Base-by-base conservation (phyloP, 1,140 invertebrate genomes). In the Bombus pascuorum region DNA sequence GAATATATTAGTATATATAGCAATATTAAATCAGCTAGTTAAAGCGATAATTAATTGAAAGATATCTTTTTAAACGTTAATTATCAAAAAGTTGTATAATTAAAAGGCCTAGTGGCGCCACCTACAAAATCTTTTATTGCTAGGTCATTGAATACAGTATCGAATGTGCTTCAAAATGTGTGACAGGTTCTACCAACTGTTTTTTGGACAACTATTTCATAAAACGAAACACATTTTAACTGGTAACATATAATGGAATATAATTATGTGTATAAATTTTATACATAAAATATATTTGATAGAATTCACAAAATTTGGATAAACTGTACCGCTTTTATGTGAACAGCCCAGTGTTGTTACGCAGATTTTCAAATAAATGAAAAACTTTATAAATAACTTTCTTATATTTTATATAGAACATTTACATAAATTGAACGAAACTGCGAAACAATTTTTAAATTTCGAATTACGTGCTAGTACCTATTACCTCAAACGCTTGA, bases 11-110 rank as follows among this genome's bases (percentile, higher is more conserved):
- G 34, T 34, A 65, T 84, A 62, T 42, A 32, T 53, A 39, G 42
- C 22, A 22, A n/a, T 53, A 22, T 18, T 65, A 65, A 80, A 6
- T 72, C 34, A 72, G 42, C 37, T 39, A 80, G 80, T 65, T 80
- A 57, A 62, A 39, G 22, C 32, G 10, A 32, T 22, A 44, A 80
- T 84, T 80, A 80, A 80, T 73, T 72, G 39, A 28, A 53, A 80
- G 65, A 66, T 73, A 80, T 65, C 34, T 72, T 80, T 80, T 47
- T 72, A 72, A 47, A 72, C 6, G 76, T 79, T 84, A 79, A 84
- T 84, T 79, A 62, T 47, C 32, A n/a, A 70, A 72, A 79, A 25
- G 44, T 72, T 83, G 66, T 37, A 53, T n/a, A 70, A 83, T 78
- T 59, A 80, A 80, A 85, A 22, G 28, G 53, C 39, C n/a, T 34